Base-by-base conservation (phyloP, 2,888 invertebrate genomes). In the Atrina japonica region DNA sequence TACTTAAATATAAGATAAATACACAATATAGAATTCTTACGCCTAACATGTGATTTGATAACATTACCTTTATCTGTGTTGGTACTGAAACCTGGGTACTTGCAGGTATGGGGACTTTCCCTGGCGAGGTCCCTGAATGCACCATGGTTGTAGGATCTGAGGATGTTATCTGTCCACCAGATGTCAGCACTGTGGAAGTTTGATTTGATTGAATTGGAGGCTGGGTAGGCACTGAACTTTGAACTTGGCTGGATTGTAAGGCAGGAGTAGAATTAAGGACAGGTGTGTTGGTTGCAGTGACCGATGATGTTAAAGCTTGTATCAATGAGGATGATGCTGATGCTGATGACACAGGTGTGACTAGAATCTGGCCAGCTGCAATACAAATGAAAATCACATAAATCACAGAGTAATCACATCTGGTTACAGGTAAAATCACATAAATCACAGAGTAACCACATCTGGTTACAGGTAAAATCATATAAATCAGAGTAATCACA, bases 41-140 rank as follows among this genome's bases (percentile, higher is more conserved):
- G n/a, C n/a, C n/a, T n/a, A n/a, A n/a, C n/a, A n/a, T n/a, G n/a
- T n/a, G n/a, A n/a, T n/a, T n/a, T n/a, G n/a, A n/a, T n/a, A n/a
- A n/a, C n/a, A n/a, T 65, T 70, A 85, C 86, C 83, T 84, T 84
- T 9, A 86, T 78, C 65, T 82, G 83, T 45, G 83, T 83, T 16
- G 86, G 83, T 2, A 83, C 78, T n/a, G 84, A 76, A 23, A 70
- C 72, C 47, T 78, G 73, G 14, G 70, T 70, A 35, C 64, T 70
- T n/a, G 77, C 71, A 43, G 78, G 43, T n/a, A 75, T 77, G 16
- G 75, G 41, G n/a, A 71, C 35, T 35, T 35, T 60, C 61, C 35
- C 35, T 7, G 35, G 35, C 23, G 56, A n/a, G 2, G 56, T 40
- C 40, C 30, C 56, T 40, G 9, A n/a, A 29, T 6, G 21, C 16